Percentiles rank a stretch among this genome's conserved stretches.
Conservation (phyloP, 2,888 invertebrate genomes). For the Pachymerium ferrugineum region DNA sequence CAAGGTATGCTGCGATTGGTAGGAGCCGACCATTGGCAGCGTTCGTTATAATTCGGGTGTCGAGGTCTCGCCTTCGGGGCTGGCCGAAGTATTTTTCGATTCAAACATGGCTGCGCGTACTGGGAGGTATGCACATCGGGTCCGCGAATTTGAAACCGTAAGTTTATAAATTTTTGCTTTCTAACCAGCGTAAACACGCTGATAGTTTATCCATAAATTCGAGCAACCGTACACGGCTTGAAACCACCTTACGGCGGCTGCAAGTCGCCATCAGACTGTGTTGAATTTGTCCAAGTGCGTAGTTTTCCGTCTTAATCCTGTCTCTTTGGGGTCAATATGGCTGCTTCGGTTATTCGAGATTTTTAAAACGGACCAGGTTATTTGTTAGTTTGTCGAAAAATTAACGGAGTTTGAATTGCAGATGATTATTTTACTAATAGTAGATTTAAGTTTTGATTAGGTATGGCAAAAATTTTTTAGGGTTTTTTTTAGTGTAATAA, state of each 20-base stretch:
- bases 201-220: no score
- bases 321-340: conserved; percentile 7
- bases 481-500: no score
- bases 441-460: no score
- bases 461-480: no score
- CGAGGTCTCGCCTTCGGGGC: neutral
- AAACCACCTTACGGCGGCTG: no score
- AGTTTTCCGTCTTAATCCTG: conserved; percentile 8
- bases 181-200: neutral
- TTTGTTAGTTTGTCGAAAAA: no score
- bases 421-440: no score
- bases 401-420: no score
- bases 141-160: neutral
- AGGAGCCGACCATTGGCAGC: neutral
- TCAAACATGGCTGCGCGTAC: conserved; percentile 7
- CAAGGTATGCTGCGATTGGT: no score
- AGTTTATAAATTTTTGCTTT: neutral
- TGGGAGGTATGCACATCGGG: neutral
- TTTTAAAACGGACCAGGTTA: no score
- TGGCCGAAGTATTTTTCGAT: neutral
- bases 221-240: no score
- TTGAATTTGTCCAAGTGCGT: conserved; percentile 3
- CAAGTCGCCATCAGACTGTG: no score
- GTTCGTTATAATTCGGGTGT: neutral
- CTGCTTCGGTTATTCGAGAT: neutral